A percentile compares a stretch with the other conserved stretches of the same genome.
phyloP scores from a whole-genome alignment of 2,797 vertebrate genomes.

The Luscinia luscinia region DNA sequence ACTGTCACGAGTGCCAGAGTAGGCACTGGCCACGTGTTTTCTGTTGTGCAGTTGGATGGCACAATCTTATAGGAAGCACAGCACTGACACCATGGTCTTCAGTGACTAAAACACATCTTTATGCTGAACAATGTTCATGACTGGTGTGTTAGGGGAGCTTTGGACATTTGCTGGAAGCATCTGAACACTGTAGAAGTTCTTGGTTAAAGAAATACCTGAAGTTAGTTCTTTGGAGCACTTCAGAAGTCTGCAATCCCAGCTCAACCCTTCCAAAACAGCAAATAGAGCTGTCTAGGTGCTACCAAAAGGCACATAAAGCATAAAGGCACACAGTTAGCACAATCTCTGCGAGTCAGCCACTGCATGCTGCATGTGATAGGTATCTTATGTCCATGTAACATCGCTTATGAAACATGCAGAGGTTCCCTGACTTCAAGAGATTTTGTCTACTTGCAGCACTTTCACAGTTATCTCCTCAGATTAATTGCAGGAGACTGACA shows the following conservation, averaged over 20 bases:
- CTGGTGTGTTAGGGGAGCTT: neutral
- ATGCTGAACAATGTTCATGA: neutral
- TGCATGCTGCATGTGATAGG: neutral
- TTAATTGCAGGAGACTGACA: neutral
- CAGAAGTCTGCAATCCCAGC: neutral
- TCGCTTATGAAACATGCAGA: neutral
- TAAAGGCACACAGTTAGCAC: neutral
- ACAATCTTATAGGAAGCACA: accelerated
- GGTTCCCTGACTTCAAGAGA: neutral
- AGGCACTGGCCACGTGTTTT: neutral
- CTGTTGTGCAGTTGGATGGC: neutral
- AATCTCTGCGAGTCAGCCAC: neutral
- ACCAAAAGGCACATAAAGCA: neutral
- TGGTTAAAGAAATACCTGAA: neutral
- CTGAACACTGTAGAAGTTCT: neutral
- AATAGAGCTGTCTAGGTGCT: neutral
- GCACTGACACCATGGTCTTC: neutral
- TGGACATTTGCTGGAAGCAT: neutral
- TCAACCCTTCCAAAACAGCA: neutral
- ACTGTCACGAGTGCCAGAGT: neutral
- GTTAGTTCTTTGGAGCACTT: neutral
- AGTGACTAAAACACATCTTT: neutral
- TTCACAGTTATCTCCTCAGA: neutral
- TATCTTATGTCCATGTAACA: neutral
- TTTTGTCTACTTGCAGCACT: neutral